A percentile compares a stretch with the other conserved stretches of the same genome.
These are phyloP conservation scores for Conus ventricosus DNA, from an alignment of 1,140 invertebrate genomes.

Conservation along the genomic window DNA sequence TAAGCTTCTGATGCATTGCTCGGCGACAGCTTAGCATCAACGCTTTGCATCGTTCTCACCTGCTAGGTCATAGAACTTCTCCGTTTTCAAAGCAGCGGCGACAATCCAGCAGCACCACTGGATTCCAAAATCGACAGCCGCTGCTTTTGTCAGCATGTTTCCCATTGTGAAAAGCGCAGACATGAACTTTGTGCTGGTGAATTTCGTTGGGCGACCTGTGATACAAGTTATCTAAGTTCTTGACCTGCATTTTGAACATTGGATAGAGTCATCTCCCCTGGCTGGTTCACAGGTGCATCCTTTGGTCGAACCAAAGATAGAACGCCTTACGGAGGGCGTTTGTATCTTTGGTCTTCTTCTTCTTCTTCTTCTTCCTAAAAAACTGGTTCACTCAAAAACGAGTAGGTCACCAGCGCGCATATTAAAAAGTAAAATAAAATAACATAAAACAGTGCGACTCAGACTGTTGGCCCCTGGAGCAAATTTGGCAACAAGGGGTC, in stretches of 20 bases:
- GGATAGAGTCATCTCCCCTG: not conserved
- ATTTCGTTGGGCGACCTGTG: not conserved
- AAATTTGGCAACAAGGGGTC: too few species aligned
- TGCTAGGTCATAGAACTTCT: conserved; percentile 76
- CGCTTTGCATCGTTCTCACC: conserved; percentile 52
- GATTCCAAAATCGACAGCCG: conserved; percentile 71
- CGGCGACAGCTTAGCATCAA: too few species aligned
- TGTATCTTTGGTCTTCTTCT: too few species aligned
- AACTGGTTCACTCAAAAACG: too few species aligned
- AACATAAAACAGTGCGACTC: too few species aligned
- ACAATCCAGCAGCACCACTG: conserved; percentile 72
- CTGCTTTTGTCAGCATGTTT: conserved; percentile 60
- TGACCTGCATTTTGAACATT: not conserved
- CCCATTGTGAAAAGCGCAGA: conserved; percentile 49
- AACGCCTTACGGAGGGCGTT: too few species aligned
- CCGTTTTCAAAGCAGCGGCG: conserved; percentile 70
- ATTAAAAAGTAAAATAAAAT: too few species aligned
- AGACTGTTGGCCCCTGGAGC: too few species aligned
- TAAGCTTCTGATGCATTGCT: too few species aligned
- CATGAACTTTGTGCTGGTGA: not conserved
- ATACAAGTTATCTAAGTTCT: not conserved
- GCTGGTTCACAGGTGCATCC: not conserved
- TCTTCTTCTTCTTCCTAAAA: too few species aligned
- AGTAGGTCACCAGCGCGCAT: too few species aligned
- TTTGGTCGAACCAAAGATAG: too few species aligned